phyloP scores from a whole-genome alignment of 35 echinoderm and acorn worm genomes.

The Apostichopus californicus region DNA sequence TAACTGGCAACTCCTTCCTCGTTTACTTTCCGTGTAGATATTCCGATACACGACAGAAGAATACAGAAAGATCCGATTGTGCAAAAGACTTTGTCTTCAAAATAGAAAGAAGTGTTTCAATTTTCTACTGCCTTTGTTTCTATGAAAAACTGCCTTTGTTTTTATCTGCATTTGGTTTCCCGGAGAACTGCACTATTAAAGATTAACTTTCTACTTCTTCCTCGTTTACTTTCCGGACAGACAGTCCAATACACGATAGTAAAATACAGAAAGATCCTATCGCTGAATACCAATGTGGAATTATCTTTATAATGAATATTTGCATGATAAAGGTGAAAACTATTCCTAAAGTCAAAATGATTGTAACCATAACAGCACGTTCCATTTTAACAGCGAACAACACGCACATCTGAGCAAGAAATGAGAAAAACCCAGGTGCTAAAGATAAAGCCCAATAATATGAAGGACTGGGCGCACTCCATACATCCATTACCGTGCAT shows the following conservation, averaged over 20 bases:
- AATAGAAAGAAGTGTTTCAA: too few relatives aligned
- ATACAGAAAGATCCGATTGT: conserved; percentile 11
- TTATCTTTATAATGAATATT: conserved; percentile 12
- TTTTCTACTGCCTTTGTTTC: too few relatives aligned
- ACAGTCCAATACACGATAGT: conserved; percentile 21
- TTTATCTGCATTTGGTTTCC: too few relatives aligned
- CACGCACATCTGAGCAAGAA: conserved; percentile 16
- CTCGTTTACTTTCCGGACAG: conserved; percentile 13
- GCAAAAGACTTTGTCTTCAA: too few relatives aligned
- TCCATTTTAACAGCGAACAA: conserved; percentile 15
- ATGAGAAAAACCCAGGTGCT: conserved; percentile 5
- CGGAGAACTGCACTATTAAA: too few relatives aligned
- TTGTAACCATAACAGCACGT: conserved; percentile 24
- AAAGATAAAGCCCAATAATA: conserved; percentile 15
- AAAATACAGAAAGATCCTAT: conserved; percentile 16
- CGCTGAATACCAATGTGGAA: conserved; percentile 35
- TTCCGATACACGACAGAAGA: conserved; percentile 27
- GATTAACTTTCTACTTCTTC: too few relatives aligned
- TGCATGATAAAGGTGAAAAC: conserved; percentile 45
- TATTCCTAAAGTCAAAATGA: conserved; percentile 14
- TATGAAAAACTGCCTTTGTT: too few relatives aligned
- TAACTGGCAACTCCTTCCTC: background rate
- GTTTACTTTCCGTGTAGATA: conserved; percentile 33
- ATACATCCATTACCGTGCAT: conserved; percentile 20
- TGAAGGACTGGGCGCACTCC: background rate